These are phyloP conservation scores for Gastrophysa polygoni DNA, from an alignment of 2,888 invertebrate genomes.

Conservation along the genomic window DNA sequence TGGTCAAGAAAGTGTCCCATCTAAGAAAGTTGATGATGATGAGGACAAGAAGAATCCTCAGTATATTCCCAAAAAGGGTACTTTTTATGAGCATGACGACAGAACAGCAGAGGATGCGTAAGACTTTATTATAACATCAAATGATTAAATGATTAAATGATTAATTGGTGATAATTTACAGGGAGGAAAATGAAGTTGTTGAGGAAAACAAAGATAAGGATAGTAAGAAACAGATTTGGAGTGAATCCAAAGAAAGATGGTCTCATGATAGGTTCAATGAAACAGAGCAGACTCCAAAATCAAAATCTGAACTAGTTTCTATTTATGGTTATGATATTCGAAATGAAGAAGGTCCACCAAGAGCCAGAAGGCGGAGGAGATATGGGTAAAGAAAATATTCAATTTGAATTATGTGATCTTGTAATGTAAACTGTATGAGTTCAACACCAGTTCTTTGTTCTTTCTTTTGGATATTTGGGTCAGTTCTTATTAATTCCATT, in stretches of 20 bases:
- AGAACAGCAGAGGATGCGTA: constrained; percentile 76
- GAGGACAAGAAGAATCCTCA: constrained; percentile 96
- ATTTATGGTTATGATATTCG: constrained; percentile 95
- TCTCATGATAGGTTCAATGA: constrained; percentile 77
- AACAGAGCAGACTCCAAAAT: constrained; percentile 83
- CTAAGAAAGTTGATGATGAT: constrained; percentile 84
- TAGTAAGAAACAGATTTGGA: constrained; percentile 57
- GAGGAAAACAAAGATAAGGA: constrained; percentile 57
- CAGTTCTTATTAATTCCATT: constrained; percentile 5
- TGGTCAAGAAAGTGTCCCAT: constrained; percentile 65
- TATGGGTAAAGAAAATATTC: constrained; percentile 66
- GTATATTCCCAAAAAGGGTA: constrained; percentile 94
- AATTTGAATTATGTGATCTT: not conserved
- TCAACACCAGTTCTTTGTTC: too few relatives aligned
- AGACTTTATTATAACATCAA: constrained; percentile 36
- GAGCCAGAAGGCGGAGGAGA: constrained; percentile 81
- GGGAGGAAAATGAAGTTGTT: constrained; percentile 37
- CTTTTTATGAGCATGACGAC: constrained; percentile 96
- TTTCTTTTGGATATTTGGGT: not conserved
- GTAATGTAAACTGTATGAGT: too few relatives aligned
- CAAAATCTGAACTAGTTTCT: constrained; percentile 80
- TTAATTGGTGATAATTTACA: constrained; percentile 16
- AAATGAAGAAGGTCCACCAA: constrained; percentile 89
- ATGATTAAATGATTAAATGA: not conserved
- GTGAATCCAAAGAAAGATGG: constrained; percentile 57